Conservation (phyloP, 2,888 invertebrate genomes). For the Coleophora deauratella region DNA sequence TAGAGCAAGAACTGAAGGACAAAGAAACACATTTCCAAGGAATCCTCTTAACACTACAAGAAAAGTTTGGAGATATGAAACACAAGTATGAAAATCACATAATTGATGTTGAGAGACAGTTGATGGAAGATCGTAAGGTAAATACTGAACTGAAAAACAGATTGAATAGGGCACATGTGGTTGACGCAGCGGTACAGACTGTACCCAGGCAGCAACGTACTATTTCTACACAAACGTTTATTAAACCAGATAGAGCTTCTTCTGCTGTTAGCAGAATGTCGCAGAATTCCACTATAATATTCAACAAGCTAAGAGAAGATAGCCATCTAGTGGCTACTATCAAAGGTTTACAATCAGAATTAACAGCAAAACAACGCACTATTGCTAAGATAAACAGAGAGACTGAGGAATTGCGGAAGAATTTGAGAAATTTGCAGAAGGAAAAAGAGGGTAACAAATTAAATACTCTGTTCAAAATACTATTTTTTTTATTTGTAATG, state of each 20-base stretch:
- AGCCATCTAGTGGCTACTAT: conserved; percentile 86
- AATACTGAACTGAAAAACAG: conserved; percentile 71
- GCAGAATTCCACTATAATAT: conserved; percentile 67
- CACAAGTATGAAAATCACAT: conserved; percentile 84
- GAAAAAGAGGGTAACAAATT: conserved; percentile 77
- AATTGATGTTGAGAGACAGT: conserved; percentile 81
- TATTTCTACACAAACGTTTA: conserved; percentile 46
- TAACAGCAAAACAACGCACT: conserved; percentile 82
- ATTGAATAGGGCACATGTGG: conserved; percentile 49
- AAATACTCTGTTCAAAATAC: no score
- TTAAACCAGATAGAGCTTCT: conserved; percentile 51
- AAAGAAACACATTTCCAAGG: conserved; percentile 82
- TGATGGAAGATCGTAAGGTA: conserved; percentile 61
- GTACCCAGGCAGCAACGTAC: conserved; percentile 37
- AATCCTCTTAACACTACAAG: conserved; percentile 81
- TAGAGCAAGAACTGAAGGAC: conserved; percentile 81
- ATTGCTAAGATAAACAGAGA: conserved; percentile 82
- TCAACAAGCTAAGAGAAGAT: conserved; percentile 78
- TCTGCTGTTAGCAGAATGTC: conserved; percentile 69
- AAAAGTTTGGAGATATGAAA: conserved; percentile 84
- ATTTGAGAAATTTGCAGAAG: conserved; percentile 82
- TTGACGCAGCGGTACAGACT: conserved; percentile 65
- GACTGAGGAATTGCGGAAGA: conserved; percentile 83
- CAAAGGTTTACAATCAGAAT: conserved; percentile 83
- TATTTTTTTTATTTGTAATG: no score